These are phyloP conservation scores for Lasiommata megera DNA, from an alignment of 2,888 invertebrate species.

Conservation along the genomic window DNA sequence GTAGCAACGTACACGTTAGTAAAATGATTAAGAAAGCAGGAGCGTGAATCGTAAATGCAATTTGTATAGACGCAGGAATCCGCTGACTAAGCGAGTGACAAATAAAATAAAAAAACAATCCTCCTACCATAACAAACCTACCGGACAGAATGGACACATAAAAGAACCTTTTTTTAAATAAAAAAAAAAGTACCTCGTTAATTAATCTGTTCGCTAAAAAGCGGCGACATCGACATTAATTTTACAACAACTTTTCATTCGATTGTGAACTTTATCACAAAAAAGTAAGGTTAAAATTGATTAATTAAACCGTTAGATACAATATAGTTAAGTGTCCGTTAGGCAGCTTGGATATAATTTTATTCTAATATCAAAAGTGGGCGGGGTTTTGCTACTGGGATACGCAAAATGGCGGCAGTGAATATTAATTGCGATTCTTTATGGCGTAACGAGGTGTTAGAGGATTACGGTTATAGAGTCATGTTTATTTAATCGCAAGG, in stretches of 20 bases:
- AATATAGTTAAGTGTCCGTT: conserved; percentile 27
- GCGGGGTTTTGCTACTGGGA: conserved; percentile 59
- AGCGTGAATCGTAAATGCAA: too few relatives aligned
- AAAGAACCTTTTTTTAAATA: conserved; percentile 20
- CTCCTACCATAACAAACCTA: conserved; percentile 12
- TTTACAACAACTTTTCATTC: conserved; percentile 14
- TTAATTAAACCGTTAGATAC: conserved; percentile 15
- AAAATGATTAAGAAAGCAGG: too few relatives aligned
- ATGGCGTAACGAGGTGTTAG: conserved; percentile 52
- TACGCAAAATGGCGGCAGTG: conserved; percentile 59
- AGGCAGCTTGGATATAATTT: conserved; percentile 34
- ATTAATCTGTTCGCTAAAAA: conserved; percentile 26
- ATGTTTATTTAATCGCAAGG: conserved; percentile 13
- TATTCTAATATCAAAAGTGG: conserved; percentile 46
- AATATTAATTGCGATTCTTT: conserved; percentile 62
- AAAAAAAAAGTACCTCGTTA: conserved; percentile 24
- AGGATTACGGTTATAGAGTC: conserved; percentile 25
- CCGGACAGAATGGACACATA: conserved; percentile 13
- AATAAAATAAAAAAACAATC: too few relatives aligned
- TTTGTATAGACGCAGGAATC: too few relatives aligned
- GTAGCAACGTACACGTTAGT: too few relatives aligned
- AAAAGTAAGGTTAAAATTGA: conserved; percentile 17
- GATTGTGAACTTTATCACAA: conserved; percentile 13
- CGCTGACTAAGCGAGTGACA: too few relatives aligned
- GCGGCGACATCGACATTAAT: conserved; percentile 27